These are phyloP conservation scores for Motacilla alba DNA, from an alignment of 2,113 vertebrate species.

Conservation along the genomic window DNA sequence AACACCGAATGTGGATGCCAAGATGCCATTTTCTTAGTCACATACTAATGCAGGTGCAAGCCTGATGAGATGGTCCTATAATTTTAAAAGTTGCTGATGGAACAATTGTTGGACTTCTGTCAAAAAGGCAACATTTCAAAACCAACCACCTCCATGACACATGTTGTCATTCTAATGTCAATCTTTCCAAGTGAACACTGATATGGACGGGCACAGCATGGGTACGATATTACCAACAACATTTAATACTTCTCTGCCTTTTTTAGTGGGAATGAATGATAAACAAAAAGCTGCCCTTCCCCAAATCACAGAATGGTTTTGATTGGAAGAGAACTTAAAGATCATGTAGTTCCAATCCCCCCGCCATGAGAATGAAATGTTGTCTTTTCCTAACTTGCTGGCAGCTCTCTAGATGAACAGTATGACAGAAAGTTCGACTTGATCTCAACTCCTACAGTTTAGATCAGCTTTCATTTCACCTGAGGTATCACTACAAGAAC, in stretches of 20 bases:
- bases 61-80: neutral
- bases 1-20: neutral
- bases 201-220: neutral
- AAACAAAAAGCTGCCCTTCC: neutral
- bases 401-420: neutral
- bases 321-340: neutral
- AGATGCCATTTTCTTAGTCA: neutral
- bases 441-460: neutral
- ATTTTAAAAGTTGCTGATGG: neutral
- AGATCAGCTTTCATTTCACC: neutral
- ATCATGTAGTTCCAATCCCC: neutral
- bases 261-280: neutral
- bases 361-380: neutral
- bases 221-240: neutral
- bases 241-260: neutral
- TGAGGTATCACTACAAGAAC: neutral
- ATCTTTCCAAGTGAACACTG: neutral
- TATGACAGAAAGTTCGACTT: neutral
- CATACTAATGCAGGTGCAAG: neutral
- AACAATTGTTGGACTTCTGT: neutral
- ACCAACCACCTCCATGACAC: neutral
- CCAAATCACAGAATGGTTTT: neutral
- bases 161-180: neutral
- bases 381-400: neutral
- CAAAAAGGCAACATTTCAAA: neutral